A percentile compares a stretch with the other conserved stretches of the same genome.
These are phyloP conservation scores for Sorex araneus DNA, from an alignment of 2,113 vertebrate genomes.

Conservation along the genomic window DNA sequence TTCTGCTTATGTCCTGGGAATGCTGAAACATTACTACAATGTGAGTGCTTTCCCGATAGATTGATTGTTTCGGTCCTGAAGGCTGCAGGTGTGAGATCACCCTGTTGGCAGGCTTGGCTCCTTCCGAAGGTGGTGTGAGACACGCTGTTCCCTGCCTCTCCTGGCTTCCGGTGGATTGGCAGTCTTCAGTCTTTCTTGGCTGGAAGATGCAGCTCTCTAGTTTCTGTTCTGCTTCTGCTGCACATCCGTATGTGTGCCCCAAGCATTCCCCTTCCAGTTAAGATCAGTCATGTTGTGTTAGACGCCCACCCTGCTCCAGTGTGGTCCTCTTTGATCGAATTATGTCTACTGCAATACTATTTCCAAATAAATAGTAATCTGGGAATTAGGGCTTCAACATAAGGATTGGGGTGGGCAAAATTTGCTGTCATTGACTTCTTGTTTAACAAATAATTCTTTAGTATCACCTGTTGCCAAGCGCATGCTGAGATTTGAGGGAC, in stretches of 20 bases:
- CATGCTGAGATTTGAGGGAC: neutral
- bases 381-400: neutral
- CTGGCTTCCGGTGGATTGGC: neutral
- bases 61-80: neutral
- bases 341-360: neutral
- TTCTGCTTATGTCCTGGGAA: neutral
- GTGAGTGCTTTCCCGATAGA: neutral
- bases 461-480: neutral
- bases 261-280: neutral
- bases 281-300: neutral
- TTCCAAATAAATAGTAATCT: neutral
- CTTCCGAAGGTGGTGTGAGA: neutral
- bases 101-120: neutral
- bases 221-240: neutral
- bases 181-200: neutral
- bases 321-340: neutral
- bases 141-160: neutral
- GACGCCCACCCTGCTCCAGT: neutral
- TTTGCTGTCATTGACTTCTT: neutral
- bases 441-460: slow-evolving; percentile 37
- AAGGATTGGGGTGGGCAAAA: neutral
- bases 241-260: neutral
- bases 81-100: neutral
- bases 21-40: neutral
- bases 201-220: neutral